phyloP scores from a whole-genome alignment of 2,888 invertebrate genomes.

The Allacma fusca region DNA sequence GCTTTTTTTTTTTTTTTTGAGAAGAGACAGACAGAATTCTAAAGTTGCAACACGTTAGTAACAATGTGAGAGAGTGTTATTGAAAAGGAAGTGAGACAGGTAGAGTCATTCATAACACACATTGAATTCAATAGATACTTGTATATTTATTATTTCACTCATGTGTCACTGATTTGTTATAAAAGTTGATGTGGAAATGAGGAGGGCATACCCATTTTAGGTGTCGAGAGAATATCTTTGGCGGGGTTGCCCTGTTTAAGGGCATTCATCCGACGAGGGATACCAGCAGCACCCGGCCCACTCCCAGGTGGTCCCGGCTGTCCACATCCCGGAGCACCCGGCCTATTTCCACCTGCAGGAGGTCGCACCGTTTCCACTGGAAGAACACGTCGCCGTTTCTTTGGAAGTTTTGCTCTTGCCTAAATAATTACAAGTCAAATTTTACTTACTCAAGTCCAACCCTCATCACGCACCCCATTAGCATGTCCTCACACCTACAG shows the following conservation, averaged over 20 bases:
- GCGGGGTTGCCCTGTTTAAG: conserved; percentile 84
- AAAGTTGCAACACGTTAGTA: too few species aligned
- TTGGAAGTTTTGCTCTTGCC: conserved; percentile 98
- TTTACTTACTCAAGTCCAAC: too few species aligned
- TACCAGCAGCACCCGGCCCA: conserved; percentile 61
- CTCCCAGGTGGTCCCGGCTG: conserved; percentile 65
- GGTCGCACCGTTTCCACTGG: conserved; percentile 92
- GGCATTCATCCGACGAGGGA: conserved; percentile 78
- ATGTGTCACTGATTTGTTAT: too few species aligned
- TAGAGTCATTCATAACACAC: background rate
- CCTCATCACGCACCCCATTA: too few species aligned
- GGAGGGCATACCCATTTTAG: conserved; percentile 77
- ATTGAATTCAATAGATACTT: too few species aligned
- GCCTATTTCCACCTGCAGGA: conserved; percentile 68
- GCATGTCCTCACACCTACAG: too few species aligned
- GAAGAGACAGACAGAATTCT: too few species aligned
- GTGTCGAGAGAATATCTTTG: conserved; percentile 76
- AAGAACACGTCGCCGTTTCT: conserved; percentile 94
- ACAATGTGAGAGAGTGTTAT: background rate
- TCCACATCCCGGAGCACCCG: conserved; percentile 63
- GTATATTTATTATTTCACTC: too few species aligned
- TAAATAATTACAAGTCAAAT: conserved; percentile 65
- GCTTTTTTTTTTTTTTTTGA: background rate
- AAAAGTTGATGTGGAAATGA: background rate
- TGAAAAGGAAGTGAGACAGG: background rate